Evolutionary conservation across 2,888 invertebrate species (phyloP).

Genomic region (Cephus rjabovi): DNA sequence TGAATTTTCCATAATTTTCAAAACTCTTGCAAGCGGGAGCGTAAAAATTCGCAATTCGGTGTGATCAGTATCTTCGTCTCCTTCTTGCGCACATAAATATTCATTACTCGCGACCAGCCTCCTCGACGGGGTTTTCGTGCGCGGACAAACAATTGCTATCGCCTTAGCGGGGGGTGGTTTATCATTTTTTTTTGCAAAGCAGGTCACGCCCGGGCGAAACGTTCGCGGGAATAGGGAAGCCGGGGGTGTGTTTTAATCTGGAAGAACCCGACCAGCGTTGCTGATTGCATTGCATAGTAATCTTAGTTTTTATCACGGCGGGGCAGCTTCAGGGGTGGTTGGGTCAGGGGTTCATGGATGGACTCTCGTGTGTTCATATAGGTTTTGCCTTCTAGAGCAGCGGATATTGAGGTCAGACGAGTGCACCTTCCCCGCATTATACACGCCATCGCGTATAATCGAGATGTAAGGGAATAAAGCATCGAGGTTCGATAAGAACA

Average conservation of each 20-base stretch:
- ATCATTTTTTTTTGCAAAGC: neutral
- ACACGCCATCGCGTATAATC: slow-evolving; percentile 46
- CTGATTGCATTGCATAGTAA: slow-evolving; percentile 62
- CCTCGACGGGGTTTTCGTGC: neutral
- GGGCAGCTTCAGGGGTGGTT: neutral
- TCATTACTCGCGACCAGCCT: neutral
- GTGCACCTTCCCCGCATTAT: slow-evolving; percentile 38
- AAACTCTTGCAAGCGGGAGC: neutral
- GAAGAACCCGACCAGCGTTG: slow-evolving; percentile 40
- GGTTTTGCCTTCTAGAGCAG: slow-evolving; percentile 17
- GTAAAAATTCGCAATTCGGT: neutral
- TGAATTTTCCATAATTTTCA: no score
- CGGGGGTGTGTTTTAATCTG: slow-evolving; percentile 46
- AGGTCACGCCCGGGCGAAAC: neutral
- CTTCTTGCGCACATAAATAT: neutral
- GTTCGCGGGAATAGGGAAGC: neutral
- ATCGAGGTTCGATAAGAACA: neutral
- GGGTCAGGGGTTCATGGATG: neutral
- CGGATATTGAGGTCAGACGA: slow-evolving; percentile 40
- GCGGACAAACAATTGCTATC: neutral
- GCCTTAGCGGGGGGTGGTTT: neutral
- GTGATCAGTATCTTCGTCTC: neutral
- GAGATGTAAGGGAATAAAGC: neutral
- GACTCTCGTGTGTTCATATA: slow-evolving; percentile 1
- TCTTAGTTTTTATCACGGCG: slow-evolving; percentile 57